These are phyloP conservation scores for Platycheirus rosarum DNA, from an alignment of 2,888 invertebrate species.

Conservation along the genomic window DNA sequence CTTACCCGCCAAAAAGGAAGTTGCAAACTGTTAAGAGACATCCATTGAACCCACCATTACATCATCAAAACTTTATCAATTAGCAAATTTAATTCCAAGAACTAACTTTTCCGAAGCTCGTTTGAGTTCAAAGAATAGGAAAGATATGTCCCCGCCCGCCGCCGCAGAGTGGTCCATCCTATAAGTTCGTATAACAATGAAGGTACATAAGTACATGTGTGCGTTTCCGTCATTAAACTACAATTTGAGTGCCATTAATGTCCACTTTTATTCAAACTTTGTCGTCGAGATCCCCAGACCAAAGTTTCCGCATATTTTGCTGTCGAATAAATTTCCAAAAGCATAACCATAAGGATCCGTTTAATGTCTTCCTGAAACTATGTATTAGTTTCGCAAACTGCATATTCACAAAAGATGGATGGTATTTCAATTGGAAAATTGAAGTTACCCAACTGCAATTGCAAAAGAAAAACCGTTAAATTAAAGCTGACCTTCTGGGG, in stretches of 20 bases:
- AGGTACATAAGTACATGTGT: not conserved
- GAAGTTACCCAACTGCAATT: conserved; percentile 30
- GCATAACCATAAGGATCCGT: conserved; percentile 39
- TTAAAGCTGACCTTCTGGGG: conserved; percentile 42
- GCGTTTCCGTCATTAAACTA: conserved; percentile 28
- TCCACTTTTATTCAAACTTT: conserved; percentile 40
- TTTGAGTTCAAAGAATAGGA: not conserved
- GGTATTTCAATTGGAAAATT: conserved; percentile 30
- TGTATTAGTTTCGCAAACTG: too few relatives aligned
- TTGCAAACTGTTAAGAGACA: conserved; percentile 38
- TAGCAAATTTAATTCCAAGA: conserved; percentile 55
- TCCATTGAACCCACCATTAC: conserved; percentile 34
- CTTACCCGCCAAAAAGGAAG: conserved; percentile 33
- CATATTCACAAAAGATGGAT: conserved; percentile 3
- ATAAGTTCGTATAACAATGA: not conserved
- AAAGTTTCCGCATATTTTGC: conserved; percentile 55
- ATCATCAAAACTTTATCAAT: conserved; percentile 68
- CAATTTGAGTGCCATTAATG: conserved; percentile 42
- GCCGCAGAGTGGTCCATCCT: not conserved
- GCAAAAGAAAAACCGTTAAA: conserved; percentile 36
- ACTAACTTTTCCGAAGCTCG: conserved; percentile 34
- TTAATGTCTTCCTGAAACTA: conserved; percentile 27
- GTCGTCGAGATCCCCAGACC: conserved; percentile 11
- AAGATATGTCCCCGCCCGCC: not conserved
- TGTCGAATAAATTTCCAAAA: conserved; percentile 35